A percentile compares a stretch with the other conserved stretches of the same genome.
Conservation (phyloP, 2,797 vertebrate species). For the Choloepus didactylus region DNA sequence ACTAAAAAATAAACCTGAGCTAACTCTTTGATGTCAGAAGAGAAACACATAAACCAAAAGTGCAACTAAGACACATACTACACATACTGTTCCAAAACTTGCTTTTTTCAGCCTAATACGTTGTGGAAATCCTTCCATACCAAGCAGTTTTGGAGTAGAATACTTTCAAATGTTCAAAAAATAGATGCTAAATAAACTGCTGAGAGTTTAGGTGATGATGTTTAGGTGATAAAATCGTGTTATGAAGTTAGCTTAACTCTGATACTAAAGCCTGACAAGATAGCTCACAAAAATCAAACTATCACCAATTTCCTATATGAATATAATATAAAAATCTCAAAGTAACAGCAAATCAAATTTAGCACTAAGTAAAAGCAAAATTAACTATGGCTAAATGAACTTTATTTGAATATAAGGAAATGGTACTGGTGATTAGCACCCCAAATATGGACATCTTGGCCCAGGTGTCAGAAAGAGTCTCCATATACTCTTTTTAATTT, state of each 20-base stretch:
- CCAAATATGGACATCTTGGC: background rate
- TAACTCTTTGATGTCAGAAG: no score
- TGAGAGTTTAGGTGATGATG: background rate
- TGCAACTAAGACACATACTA: background rate
- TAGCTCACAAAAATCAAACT: background rate
- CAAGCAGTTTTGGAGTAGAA: background rate
- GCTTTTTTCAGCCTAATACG: background rate
- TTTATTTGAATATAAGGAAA: background rate
- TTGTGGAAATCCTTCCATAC: background rate
- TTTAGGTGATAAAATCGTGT: background rate
- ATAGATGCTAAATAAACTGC: background rate
- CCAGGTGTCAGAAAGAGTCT: background rate
- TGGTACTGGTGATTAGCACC: background rate
- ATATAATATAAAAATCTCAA: background rate
- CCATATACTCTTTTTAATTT: no score
- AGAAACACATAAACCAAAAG: no score
- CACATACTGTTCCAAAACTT: background rate
- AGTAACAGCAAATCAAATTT: background rate
- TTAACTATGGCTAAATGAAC: slow-evolving; percentile 22
- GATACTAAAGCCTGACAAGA: background rate
- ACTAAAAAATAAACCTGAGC: background rate
- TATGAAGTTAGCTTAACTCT: background rate
- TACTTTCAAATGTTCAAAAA: background rate
- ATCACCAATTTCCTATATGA: background rate
- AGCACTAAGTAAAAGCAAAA: background rate